Evolutionary conservation across 2,113 vertebrate species (phyloP).

Genomic region (Coryphaenoides rupestris): DNA sequence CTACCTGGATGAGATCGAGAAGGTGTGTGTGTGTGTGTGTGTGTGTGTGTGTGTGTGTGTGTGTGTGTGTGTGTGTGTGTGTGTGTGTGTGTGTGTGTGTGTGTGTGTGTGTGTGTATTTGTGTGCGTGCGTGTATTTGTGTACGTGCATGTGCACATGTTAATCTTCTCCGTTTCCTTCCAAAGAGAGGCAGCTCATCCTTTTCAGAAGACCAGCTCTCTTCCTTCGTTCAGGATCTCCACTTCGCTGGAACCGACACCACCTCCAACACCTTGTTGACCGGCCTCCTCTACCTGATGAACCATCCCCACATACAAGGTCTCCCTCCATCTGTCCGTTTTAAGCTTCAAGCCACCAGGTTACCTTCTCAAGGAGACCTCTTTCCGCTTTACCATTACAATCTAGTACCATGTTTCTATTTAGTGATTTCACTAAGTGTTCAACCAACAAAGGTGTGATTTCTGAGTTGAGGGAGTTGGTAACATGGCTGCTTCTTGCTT

Average conservation of each 20-base stretch:
- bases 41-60: too few relatives aligned
- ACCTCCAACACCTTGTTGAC: constrained; percentile 21
- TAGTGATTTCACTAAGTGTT: too few relatives aligned
- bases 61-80: background rate
- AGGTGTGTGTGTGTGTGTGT: constrained; percentile 25
- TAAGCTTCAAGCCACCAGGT: too few relatives aligned
- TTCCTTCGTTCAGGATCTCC: constrained; percentile 10
- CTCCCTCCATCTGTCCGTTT: background rate
- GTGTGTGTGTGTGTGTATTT: too few relatives aligned
- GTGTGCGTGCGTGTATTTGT: too few relatives aligned
- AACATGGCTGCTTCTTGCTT: too few relatives aligned
- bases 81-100: constrained; percentile 14
- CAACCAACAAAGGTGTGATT: too few relatives aligned
- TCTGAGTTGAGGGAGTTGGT: too few relatives aligned
- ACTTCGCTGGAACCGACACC: constrained; percentile 21
- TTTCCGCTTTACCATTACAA: too few relatives aligned
- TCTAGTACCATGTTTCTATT: too few relatives aligned
- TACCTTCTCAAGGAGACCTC: too few relatives aligned
- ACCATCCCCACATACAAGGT: constrained; percentile 16
- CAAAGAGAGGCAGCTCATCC: constrained; percentile 6
- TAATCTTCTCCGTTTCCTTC: background rate
- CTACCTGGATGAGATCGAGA: constrained; percentile 54
- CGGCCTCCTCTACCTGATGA: constrained; percentile 8
- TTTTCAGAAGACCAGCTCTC: constrained; percentile 12
- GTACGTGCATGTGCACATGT: too few relatives aligned